A percentile compares a stretch with the other conserved stretches of the same genome.
phyloP scores from a whole-genome alignment of 2,797 vertebrate species.

The Uromys caudimaculatus region DNA sequence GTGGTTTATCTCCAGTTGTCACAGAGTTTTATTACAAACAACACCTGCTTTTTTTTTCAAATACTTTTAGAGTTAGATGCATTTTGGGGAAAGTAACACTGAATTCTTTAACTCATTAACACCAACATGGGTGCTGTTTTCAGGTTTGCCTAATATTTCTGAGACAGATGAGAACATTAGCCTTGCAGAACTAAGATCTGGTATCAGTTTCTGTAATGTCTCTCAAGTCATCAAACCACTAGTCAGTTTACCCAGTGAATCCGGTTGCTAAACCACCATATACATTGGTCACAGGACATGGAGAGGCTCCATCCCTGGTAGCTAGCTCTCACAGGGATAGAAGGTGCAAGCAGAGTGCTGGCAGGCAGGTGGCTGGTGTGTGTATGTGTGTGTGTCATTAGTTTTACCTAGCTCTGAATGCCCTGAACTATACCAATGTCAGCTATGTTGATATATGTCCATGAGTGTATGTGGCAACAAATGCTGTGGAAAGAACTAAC shows the following conservation, averaged over 20 bases:
- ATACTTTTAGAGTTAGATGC: background rate
- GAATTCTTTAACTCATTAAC: background rate
- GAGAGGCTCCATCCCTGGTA: background rate
- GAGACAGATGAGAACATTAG: background rate
- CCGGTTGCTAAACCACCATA: background rate
- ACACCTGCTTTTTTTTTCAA: background rate
- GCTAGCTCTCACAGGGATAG: background rate
- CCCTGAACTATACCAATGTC: background rate
- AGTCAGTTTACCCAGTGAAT: background rate
- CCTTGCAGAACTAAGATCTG: background rate
- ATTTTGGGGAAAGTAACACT: background rate
- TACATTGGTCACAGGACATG: too few species aligned
- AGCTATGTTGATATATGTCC: background rate
- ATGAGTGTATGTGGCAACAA: background rate
- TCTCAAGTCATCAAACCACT: too few species aligned
- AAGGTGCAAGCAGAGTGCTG: background rate
- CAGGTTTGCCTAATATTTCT: background rate
- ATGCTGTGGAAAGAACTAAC: background rate
- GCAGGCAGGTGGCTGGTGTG: background rate
- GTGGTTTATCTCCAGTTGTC: background rate
- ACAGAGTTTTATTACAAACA: slow-evolving; percentile 10
- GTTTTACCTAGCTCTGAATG: background rate
- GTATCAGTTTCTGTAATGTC: background rate
- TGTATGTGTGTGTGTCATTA: too few species aligned
- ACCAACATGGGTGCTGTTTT: background rate